These are phyloP conservation scores for Spheniscus humboldti DNA, from an alignment of 2,797 vertebrate species.

Conservation along the genomic window DNA sequence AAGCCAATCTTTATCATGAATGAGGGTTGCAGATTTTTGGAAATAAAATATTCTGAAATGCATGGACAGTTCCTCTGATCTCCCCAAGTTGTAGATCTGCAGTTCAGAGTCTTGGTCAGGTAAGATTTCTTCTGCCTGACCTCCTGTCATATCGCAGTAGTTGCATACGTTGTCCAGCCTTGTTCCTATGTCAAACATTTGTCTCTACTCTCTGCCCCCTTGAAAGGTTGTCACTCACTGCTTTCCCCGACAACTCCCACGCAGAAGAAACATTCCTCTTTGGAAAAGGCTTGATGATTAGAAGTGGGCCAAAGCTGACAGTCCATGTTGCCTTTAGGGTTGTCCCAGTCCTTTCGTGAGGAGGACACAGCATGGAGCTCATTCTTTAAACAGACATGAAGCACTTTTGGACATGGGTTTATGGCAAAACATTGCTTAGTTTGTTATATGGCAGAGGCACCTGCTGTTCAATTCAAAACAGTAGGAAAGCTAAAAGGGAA, in stretches of 20 bases:
- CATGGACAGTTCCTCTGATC: not conserved
- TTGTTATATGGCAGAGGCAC: not conserved
- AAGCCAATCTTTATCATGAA: not conserved
- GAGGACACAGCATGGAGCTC: not conserved
- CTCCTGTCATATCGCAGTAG: not conserved
- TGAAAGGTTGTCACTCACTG: not conserved
- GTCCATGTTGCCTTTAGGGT: not conserved
- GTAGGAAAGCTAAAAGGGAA: not conserved
- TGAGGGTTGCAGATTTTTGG: not conserved
- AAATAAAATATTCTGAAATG: not conserved
- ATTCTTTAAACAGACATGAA: not conserved
- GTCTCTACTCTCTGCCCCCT: not conserved
- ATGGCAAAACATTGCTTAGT: not conserved
- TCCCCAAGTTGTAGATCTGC: not conserved
- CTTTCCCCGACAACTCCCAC: not conserved
- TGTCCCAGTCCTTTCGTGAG: not conserved
- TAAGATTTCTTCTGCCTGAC: not conserved
- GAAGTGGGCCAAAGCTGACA: not conserved
- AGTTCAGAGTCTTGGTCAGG: not conserved
- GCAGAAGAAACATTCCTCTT: conserved; percentile 41
- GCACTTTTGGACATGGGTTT: not conserved
- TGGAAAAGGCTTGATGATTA: not conserved
- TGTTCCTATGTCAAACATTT: not conserved
- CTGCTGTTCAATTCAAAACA: not conserved
- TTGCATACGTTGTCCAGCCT: not conserved